Evolutionary conservation across 2,888 invertebrate species (phyloP), one percentile per base, ranked within the genome.

Genomic region (Agrochola lychnidis): DNA sequence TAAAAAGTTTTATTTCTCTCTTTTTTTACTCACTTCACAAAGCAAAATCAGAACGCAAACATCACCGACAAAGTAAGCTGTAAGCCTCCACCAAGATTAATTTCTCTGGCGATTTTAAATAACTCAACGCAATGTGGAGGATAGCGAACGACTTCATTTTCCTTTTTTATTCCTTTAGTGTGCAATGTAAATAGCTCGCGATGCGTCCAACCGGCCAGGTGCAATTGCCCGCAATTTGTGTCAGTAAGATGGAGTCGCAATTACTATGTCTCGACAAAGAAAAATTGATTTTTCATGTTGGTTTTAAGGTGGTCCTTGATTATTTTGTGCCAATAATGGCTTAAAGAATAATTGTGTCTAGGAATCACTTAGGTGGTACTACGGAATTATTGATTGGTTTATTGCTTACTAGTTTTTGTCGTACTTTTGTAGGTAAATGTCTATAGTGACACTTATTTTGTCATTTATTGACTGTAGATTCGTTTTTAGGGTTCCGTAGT

Each of bases 211-310:
- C 87, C 89, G 85, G 89, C 91, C 95, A 95, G 96, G 94, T 95
- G 95, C 95, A 95, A 93, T 94, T 93, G 92, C 81, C 88, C 84
- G 93, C 94, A 95, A 96, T 95, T 95, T 95, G 94, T 93, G 93
- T 93, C 94, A 89, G 92, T 87, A 85, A 88, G 86, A 87, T 82
- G 88, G 89, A 86, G 88, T 86, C 85, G 93, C 95, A 95, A 96
- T 96, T 95, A 95, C 93, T 87, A 87, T 90, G 94, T 93, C 95
- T 90, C 89, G 92, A 90, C 90, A 90, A 92, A 92, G 93, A 95
- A 94, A 94, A 94, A 95, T 94, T 94, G 93, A 94, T 94, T 94
- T 94, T 94, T 92, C 93, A 93, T 94, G 94, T 95, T 93, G 93
- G 92, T 94, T 94, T 95, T 94, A 93, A 92, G 90, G 90, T 90